These are phyloP conservation scores for Cartodere bifasciata DNA, from an alignment of 2,888 invertebrate genomes.

Conservation along the genomic window DNA sequence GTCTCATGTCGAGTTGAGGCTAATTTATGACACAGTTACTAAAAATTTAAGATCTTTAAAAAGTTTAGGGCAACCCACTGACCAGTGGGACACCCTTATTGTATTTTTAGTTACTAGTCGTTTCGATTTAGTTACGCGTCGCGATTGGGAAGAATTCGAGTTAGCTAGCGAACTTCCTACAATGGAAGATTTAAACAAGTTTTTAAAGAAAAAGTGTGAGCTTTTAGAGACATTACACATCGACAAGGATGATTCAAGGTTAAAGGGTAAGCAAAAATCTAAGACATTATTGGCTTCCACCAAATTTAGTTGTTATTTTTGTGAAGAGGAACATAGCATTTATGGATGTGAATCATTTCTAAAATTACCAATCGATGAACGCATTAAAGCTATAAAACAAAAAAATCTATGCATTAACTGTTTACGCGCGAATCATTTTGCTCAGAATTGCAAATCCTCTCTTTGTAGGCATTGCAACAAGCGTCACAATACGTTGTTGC, in stretches of 20 bases:
- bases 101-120: slow-evolving; percentile 9
- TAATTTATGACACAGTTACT: slow-evolving; percentile 13
- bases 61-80: slow-evolving; percentile 15
- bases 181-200: slow-evolving; percentile 3
- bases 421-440: slow-evolving; percentile 10
- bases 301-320: slow-evolving; percentile 10
- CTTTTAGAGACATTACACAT: background rate
- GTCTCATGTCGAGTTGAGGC: slow-evolving; percentile 12
- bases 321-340: slow-evolving; percentile 11
- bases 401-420: slow-evolving; percentile 14
- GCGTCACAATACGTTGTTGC: slow-evolving; percentile 12
- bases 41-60: slow-evolving; percentile 19
- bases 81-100: slow-evolving; percentile 18
- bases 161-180: slow-evolving; percentile 2
- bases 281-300: too few relatives aligned
- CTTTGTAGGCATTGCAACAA: slow-evolving; percentile 15
- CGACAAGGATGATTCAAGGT: background rate
- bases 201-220: slow-evolving; percentile 2
- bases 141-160: slow-evolving; percentile 15
- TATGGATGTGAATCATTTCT: slow-evolving; percentile 11
- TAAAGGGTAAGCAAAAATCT: too few relatives aligned
- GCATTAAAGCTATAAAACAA: slow-evolving; percentile 7
- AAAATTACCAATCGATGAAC: slow-evolving; percentile 1
- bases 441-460: slow-evolving; percentile 11
- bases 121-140: slow-evolving; percentile 14